Evolutionary conservation across 2,113 vertebrate species (phyloP), one percentile per base, ranked within the genome.

Genomic region (Pao palembangensis): DNA sequence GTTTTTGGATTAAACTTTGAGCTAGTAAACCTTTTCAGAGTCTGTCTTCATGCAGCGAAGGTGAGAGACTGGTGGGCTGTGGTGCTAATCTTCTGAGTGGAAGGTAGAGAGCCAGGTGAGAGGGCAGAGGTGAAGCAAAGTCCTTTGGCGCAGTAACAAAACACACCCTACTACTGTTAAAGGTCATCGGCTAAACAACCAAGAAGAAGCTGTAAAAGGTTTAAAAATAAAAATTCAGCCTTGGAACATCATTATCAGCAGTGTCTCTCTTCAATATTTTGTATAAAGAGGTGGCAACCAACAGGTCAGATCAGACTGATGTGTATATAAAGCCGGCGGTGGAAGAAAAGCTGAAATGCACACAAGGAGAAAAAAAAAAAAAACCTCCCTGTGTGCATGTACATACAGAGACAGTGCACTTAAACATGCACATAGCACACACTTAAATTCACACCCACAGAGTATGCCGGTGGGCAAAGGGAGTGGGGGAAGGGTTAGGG

Each of bases 131-230:
- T 83, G 85, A 86, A 79, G 69, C 74, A 85, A 88, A 90, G 88
- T 88, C 85, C 83, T 78, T 73, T 88, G 83, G 80, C 64, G 77
- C 81, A 87, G 88, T 79, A 87, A 81, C 75, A 86, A 85, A 85
- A 83, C 82, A 86, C 79, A 84, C 85, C 85, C 85, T 71, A 67
- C 75, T 48, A 76, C 80, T 74, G 75, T 18, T 63, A 84, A 85
- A 84, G 81, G 80, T 86, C 72, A 80, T 59, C 51, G 38, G 47
- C 63, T 73, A 58, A 80, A 80, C 71, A 76, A 59, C 70, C 62
- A 73, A 82, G 19, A 68, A 65, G 71, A 79, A 82, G 51, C 61
- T 11, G 34, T 51, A 47, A 1, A 44, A 31, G 65, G 61, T 70
- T 31, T 17, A 28, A 71, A 64, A 44, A 5, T 5, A 49, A 49